phyloP scores from a whole-genome alignment of 2,113 vertebrate genomes.

The Sylvia atricapilla region DNA sequence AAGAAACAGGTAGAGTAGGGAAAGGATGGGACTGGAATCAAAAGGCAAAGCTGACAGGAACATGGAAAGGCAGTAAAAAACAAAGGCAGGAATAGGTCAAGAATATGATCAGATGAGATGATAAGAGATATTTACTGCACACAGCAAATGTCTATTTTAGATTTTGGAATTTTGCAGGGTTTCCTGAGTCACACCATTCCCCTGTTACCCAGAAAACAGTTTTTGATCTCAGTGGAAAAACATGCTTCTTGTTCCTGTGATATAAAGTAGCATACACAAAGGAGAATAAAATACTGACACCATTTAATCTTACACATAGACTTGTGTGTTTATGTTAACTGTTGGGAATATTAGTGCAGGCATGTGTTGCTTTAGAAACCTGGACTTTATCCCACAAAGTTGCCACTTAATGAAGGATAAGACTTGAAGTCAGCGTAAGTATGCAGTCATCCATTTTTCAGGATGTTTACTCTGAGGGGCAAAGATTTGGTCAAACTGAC shows the following conservation, averaged over 20 bases:
- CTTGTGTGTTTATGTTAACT: background rate
- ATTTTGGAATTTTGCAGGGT: background rate
- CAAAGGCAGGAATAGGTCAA: background rate
- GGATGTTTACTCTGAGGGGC: background rate
- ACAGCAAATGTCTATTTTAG: background rate
- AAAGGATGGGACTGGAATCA: background rate
- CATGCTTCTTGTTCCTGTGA: background rate
- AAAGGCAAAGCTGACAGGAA: background rate
- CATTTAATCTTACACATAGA: background rate
- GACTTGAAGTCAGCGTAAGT: accelerated
- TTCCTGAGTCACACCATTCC: background rate
- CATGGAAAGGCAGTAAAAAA: background rate
- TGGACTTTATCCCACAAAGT: background rate
- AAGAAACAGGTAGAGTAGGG: background rate
- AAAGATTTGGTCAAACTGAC: background rate
- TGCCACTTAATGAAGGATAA: background rate
- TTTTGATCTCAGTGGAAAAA: background rate
- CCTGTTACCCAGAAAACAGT: background rate
- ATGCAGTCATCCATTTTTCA: background rate
- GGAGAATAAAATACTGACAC: background rate
- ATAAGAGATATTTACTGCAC: background rate
- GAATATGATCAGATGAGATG: background rate
- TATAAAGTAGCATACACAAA: background rate
- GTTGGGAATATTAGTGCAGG: background rate
- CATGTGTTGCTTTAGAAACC: background rate